Conservation (phyloP, 2,113 vertebrate species). For the Neodontobutis hainanensis region DNA sequence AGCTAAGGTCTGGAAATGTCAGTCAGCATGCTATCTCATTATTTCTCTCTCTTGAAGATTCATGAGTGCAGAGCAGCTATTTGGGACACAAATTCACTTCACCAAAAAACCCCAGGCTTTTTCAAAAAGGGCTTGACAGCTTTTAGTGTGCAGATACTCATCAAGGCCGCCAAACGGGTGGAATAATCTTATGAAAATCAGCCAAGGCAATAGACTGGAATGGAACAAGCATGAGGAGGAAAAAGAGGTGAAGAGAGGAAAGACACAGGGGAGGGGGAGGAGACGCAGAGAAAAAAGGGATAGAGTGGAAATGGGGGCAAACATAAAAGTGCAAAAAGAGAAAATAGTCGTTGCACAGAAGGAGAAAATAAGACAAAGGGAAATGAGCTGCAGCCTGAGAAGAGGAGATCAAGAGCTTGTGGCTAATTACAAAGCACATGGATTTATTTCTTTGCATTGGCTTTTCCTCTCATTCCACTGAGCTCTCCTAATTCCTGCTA, state of each 20-base stretch:
- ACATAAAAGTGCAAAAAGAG: conserved; percentile 24
- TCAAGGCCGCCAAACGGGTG: conserved; percentile 64
- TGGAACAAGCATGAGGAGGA: conserved; percentile 34
- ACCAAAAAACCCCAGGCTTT: conserved; percentile 51
- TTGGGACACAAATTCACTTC: conserved; percentile 65
- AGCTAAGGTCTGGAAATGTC: conserved; percentile 66
- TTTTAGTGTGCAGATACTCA: conserved; percentile 67
- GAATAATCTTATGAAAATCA: conserved; percentile 74
- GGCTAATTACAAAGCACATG: conserved; percentile 67
- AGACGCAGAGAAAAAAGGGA: conserved; percentile 4
- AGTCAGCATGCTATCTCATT: conserved; percentile 69
- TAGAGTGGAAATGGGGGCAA: conserved; percentile 27
- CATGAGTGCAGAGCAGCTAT: conserved; percentile 68
- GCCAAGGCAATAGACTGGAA: conserved; percentile 60
- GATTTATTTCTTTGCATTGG: conserved; percentile 67
- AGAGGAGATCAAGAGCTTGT: conserved; percentile 30
- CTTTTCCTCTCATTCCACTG: conserved; percentile 38
- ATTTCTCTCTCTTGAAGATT: conserved; percentile 72
- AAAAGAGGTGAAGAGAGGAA: conserved; percentile 22
- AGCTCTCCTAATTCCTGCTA: conserved; percentile 53
- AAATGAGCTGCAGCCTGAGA: conserved; percentile 39
- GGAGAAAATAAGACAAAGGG: conserved; percentile 23
- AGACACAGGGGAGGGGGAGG: conserved; percentile 2
- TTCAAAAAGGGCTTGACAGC: conserved; percentile 62
- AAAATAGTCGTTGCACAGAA: conserved; percentile 28